Conservation (phyloP, 2,888 invertebrate species). For the Drosophila buzzatii region DNA sequence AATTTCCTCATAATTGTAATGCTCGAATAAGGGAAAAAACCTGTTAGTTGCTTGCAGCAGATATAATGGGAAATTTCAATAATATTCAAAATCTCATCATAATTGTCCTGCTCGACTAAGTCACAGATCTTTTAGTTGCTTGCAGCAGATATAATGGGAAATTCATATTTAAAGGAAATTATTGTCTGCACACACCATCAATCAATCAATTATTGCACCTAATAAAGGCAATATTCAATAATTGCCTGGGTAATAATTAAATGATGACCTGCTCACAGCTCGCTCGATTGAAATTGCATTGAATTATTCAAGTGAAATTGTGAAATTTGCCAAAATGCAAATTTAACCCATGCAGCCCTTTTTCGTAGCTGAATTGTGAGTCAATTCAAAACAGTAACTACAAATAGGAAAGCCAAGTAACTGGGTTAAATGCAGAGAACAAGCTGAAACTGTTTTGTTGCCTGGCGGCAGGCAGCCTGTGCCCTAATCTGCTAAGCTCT, state of each 20-base stretch:
- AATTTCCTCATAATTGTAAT: no score
- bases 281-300: background rate
- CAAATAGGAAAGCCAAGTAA: constrained; percentile 7
- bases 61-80: no score
- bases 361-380: background rate
- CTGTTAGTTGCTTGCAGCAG: background rate
- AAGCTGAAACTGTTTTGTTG: background rate
- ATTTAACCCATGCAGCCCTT: background rate
- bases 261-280: background rate
- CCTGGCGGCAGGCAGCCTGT: background rate
- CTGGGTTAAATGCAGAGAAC: constrained; percentile 7
- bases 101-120: no score
- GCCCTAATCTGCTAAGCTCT: background rate
- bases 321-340: background rate
- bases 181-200: background rate
- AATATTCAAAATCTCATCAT: no score
- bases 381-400: constrained; percentile 2
- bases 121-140: background rate
- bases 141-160: background rate
- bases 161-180: background rate
- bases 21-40: no score
- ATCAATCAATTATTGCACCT: background rate
- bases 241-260: background rate
- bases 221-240: background rate
- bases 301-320: background rate